Percentiles rank a stretch among this genome's conserved stretches.
Conservation (phyloP, 2,888 invertebrate species). For the Rhimphoctona megacephalus region DNA sequence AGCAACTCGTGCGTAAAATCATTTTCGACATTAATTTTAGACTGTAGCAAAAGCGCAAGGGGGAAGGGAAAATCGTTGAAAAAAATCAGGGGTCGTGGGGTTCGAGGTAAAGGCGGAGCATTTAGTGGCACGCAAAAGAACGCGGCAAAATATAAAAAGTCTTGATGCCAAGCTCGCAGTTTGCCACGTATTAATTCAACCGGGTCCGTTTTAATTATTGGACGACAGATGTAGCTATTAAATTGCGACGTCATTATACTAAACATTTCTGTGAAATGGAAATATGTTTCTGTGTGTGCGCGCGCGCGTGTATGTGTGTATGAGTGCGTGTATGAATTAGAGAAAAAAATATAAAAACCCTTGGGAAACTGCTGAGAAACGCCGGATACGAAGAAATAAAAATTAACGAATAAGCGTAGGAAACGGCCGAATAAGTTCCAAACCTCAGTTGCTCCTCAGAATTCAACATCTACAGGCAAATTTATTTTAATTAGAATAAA, state of each 20-base stretch:
- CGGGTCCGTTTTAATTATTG: constrained; percentile 74
- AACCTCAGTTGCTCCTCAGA: background rate
- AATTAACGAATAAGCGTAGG: constrained; percentile 53
- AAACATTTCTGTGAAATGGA: constrained; percentile 55
- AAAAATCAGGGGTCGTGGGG: background rate
- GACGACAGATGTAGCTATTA: constrained; percentile 68
- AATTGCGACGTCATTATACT: constrained; percentile 63
- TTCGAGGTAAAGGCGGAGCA: constrained; percentile 1
- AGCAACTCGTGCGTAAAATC: constrained; percentile 46
- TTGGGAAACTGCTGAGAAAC: constrained; percentile 10
- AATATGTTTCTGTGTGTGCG: constrained; percentile 4
- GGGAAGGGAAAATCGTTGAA: background rate
- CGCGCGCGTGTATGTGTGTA: no score
- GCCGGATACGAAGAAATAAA: constrained; percentile 40
- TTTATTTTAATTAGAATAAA: background rate
- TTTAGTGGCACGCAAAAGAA: background rate
- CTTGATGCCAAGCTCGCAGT: constrained; percentile 20
- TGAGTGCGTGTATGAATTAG: background rate
- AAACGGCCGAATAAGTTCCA: constrained; percentile 35
- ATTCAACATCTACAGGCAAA: constrained; percentile 13
- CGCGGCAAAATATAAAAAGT: constrained; percentile 19
- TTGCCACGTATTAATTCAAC: constrained; percentile 69
- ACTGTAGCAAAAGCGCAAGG: constrained; percentile 1
- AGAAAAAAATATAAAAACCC: constrained; percentile 21
- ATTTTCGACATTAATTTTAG: constrained; percentile 53